These are phyloP conservation scores for Danio choprae DNA, from an alignment of 2,797 vertebrate genomes.

Conservation along the genomic window DNA sequence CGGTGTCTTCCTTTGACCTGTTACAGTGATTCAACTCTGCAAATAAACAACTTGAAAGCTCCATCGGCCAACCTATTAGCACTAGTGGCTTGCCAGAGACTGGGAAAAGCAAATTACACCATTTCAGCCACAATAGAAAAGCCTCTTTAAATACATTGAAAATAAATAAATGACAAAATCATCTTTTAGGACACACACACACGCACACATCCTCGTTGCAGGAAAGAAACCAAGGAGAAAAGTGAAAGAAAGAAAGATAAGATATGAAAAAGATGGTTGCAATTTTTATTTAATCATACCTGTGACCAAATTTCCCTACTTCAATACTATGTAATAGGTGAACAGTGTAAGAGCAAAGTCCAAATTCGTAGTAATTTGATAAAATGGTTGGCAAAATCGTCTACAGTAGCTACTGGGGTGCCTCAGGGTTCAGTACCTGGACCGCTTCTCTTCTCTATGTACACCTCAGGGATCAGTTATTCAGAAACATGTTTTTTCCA, in stretches of 20 bases:
- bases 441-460: too few relatives aligned
- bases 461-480: too few relatives aligned
- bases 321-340: too few relatives aligned
- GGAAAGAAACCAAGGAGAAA: not conserved
- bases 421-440: too few relatives aligned
- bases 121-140: conserved; percentile 44
- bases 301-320: not conserved
- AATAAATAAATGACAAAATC: conserved; percentile 43
- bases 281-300: too few relatives aligned
- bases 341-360: too few relatives aligned
- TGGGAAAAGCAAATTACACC: conserved; percentile 35
- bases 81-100: conserved; percentile 45
- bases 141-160: conserved; percentile 31
- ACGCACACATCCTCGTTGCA: not conserved
- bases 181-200: conserved; percentile 38
- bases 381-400: too few relatives aligned
- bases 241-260: not conserved
- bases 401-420: too few relatives aligned
- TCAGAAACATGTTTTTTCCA: too few relatives aligned
- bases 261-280: not conserved
- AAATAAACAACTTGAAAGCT: conserved; percentile 55
- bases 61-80: conserved; percentile 58
- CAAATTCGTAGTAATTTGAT: too few relatives aligned
- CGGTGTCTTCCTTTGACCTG: conserved; percentile 34
- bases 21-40: conserved; percentile 37